Evolutionary conservation across 1,140 invertebrate genomes (phyloP).

Genomic region (Thaumatotibia leucotreta): DNA sequence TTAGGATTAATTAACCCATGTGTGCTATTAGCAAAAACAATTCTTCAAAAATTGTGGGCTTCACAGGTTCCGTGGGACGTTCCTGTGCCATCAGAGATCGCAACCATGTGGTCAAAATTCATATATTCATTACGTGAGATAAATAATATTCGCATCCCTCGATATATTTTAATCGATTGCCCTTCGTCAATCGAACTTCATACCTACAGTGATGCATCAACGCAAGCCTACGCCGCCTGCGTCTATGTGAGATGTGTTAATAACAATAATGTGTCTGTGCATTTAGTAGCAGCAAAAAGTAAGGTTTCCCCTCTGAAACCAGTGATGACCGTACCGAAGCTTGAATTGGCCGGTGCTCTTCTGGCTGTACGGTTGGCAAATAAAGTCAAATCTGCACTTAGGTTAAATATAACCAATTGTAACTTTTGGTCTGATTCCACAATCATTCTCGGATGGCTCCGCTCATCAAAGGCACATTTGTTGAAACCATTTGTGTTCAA

Average conservation of each 20-base stretch:
- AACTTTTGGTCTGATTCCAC: conserved; percentile 22
- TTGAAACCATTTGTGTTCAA: conserved; percentile 18
- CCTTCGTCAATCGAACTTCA: conserved; percentile 7
- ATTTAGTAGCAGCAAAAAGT: neutral
- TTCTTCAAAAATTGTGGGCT: conserved; percentile 13
- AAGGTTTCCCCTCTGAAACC: conserved; percentile 15
- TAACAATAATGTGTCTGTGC: neutral
- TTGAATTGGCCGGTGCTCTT: conserved; percentile 17
- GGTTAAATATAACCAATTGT: neutral
- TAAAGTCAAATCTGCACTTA: conserved; percentile 13
- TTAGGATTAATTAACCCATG: conserved; percentile 13
- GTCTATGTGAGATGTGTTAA: neutral
- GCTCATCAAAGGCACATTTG: neutral
- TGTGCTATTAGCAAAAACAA: conserved; percentile 12
- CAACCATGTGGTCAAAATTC: neutral
- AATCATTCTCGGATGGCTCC: conserved; percentile 19
- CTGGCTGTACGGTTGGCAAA: conserved; percentile 12
- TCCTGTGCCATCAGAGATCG: neutral
- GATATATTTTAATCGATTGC: neutral
- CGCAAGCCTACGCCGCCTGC: neutral
- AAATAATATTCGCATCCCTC: conserved; percentile 9
- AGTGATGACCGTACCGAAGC: conserved; percentile 15
- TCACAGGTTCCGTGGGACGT: conserved; percentile 13
- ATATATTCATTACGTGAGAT: neutral
- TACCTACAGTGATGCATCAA: conserved; percentile 13